Base-by-base conservation (phyloP, 2,888 invertebrate species). In the Catonia carolina region DNA sequence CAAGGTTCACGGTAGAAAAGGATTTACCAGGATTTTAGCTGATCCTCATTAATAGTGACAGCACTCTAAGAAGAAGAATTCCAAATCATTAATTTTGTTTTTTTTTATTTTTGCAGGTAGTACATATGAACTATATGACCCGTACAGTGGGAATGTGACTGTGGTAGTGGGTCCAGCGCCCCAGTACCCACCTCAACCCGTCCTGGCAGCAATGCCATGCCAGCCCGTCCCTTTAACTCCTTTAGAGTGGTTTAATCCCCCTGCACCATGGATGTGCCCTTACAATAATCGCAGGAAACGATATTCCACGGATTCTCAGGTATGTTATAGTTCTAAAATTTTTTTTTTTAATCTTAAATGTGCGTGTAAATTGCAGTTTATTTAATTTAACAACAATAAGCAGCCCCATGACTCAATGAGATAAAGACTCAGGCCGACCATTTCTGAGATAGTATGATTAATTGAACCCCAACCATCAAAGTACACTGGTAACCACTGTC, bases 241-340 rank as follows among this genome's bases (percentile, higher is more conserved):
- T 52, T 70, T 76, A 36, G 74, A 76, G 53, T 76, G 76, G 76
- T 71, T 74, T 66, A 73, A 73, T 65, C 75, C 75, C 47, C 68
- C 66, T 63, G 18, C 58, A 53, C 36, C 42, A 48, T 52, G 48
- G 33, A 51, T 47, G 31, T 61, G 59, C 52, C 59, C 56, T 22
- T 61, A 57, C 35, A 58, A 60, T 33, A 63, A 62, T 51, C 59
- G 63, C 39, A 65, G 64, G 60, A 69, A 68, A 63, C 63, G 67
- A 31, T 67, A 65, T 60, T 68, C 67, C 42, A 64, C 67, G 15
- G 69, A 69, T 60, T 67, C 68, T 20, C 67, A 68, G 65, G 69
- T 68, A 61, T 60, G 56, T 20, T n/a, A 3, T 20, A 17, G 3
- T n/a, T 36, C 7, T 22, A 14, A 33, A 15, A 33, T n/a, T 15